Evolutionary conservation across 2,888 invertebrate species (phyloP), one percentile per base, ranked within the genome.

Genomic region (Phlogophora meticulosa): DNA sequence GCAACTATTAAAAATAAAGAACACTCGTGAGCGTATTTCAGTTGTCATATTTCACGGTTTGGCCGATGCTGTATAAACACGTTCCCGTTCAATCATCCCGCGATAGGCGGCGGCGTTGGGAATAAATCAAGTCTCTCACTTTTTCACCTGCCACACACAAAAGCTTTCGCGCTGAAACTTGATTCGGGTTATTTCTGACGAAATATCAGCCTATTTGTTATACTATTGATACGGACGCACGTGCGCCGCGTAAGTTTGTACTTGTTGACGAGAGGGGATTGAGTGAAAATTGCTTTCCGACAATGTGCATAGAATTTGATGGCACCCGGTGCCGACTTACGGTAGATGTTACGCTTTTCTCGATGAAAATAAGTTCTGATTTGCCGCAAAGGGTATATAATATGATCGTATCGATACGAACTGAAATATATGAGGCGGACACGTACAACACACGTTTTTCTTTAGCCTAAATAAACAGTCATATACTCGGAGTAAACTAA

Each of bases 131-230:
- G 91, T 89, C 90, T 91, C 91, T 91, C 95, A 94, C 95, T 95
- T 95, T 95, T 95, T 95, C 95, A 95, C 95, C 95, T 95, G 95
- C 95, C 95, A 95, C 92, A 93, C 93, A 95, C 95, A 95, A 95
- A 94, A 93, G 94, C 94, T 91, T 93, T 93, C 92, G 88, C 90
- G 92, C 91, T 93, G 93, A 94, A 94, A 95, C 95, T 94, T 95
- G 95, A 95, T 95, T 95, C 94, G 93, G 94, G 94, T 94, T 95
- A 94, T 95, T 95, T 93, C 94, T 94, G 94, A 94, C 94, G 94
- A 94, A 95, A 95, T 94, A 95, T 94, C 93, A 93, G 94, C 94
- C 94, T 94, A 94, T 95, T 95, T 94, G 94, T 95, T 95, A 94
- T 94, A 95, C 94, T 93, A 95, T 95, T 94, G 94, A 94, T 95